A percentile compares a stretch with the other conserved stretches of the same genome.
These are phyloP conservation scores for Oncopodura yosiiana DNA, from an alignment of 1,140 invertebrate genomes.

Conservation along the genomic window DNA sequence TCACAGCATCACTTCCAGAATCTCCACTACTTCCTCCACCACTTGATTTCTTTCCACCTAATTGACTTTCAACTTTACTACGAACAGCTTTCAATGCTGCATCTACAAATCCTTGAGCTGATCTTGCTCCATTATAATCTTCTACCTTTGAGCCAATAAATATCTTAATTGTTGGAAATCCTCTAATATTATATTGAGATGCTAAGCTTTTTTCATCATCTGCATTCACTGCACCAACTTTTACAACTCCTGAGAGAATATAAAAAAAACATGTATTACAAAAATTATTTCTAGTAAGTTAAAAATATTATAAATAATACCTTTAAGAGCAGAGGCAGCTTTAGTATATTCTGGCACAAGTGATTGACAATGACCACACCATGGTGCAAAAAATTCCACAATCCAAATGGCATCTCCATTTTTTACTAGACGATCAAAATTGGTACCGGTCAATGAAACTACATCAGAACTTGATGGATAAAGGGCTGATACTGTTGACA, in stretches of 20 bases:
- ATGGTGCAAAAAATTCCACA: conserved; percentile 90
- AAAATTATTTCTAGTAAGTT: not conserved
- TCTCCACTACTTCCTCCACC: conserved; percentile 35
- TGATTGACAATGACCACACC: conserved; percentile 64
- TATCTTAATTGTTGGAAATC: conserved; percentile 95
- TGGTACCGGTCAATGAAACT: conserved; percentile 75
- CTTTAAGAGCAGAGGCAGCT: conserved; percentile 72
- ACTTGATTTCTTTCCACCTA: conserved; percentile 51
- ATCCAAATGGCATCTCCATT: conserved; percentile 80
- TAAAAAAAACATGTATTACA: not conserved
- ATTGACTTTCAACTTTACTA: conserved; percentile 55
- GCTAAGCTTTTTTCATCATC: conserved; percentile 77
- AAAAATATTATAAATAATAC: conserved; percentile 41
- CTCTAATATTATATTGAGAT: conserved; percentile 68
- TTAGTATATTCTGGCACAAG: conserved; percentile 80
- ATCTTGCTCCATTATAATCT: conserved; percentile 77
- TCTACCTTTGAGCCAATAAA: conserved; percentile 74
- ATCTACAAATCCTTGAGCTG: conserved; percentile 75
- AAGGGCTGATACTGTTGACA: too few species aligned
- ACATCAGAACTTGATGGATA: conserved; percentile 76
- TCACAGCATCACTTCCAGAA: conserved; percentile 59
- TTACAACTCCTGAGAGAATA: conserved; percentile 65
- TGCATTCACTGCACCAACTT: conserved; percentile 87
- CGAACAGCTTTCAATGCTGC: conserved; percentile 61
- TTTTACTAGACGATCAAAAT: conserved; percentile 79